A percentile compares a stretch with the other conserved stretches of the same genome.
Conservation (phyloP, 2,888 invertebrate genomes). For the Tenthredo mesomela region DNA sequence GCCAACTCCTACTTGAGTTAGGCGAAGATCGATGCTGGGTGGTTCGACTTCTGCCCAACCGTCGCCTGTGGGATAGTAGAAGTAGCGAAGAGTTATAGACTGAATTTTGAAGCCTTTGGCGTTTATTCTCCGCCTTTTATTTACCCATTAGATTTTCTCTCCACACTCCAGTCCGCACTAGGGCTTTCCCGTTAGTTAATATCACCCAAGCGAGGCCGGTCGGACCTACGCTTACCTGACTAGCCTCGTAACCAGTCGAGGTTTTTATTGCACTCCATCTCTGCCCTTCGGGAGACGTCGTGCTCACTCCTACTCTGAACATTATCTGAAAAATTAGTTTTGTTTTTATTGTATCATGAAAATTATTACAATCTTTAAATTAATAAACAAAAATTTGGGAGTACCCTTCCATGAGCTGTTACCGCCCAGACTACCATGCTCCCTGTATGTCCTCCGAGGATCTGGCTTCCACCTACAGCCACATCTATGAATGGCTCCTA, state of each 20-base stretch:
- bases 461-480: constrained; percentile 90
- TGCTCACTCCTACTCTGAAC: constrained; percentile 90
- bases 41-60: constrained; percentile 91
- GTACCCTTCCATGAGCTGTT: constrained; percentile 92
- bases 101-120: not conserved
- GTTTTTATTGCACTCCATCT: constrained; percentile 91
- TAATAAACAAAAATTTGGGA: not conserved
- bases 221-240: constrained; percentile 91
- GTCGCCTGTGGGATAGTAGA: constrained; percentile 78
- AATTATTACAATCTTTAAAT: too few species aligned
- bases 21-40: constrained; percentile 85
- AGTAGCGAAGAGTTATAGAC: constrained; percentile 31
- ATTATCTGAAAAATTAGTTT: constrained; percentile 82
- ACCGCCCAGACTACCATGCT: constrained; percentile 94
- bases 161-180: constrained; percentile 91
- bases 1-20: constrained; percentile 90
- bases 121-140: constrained; percentile 34
- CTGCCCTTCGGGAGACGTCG: constrained; percentile 91
- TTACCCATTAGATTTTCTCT: constrained; percentile 86
- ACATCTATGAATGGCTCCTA: constrained; percentile 96
- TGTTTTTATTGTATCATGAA: too few species aligned
- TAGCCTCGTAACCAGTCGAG: constrained; percentile 89
- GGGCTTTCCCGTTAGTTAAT: constrained; percentile 89
- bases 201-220: constrained; percentile 94
- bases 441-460: constrained; percentile 88